A percentile compares a stretch with the other conserved stretches of the same genome.
phyloP scores from a whole-genome alignment of 2,113 vertebrate species.

The Dinomys branickii region DNA sequence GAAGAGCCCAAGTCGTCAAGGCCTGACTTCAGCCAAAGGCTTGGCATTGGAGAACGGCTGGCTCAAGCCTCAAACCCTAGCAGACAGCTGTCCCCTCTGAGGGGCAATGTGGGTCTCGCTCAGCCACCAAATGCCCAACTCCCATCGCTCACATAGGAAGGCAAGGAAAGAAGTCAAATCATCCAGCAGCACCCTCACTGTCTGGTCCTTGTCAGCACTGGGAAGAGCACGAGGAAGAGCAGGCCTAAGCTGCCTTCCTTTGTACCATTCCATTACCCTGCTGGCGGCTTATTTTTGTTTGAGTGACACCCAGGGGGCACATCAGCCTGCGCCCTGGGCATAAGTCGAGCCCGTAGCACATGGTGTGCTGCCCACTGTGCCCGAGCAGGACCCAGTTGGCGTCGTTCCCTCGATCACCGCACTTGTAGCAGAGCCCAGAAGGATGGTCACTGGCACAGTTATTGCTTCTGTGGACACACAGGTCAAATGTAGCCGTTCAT shows the following conservation, averaged over 20 bases:
- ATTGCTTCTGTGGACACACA: not conserved
- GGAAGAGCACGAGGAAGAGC: conserved; percentile 30
- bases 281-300: conserved; percentile 54
- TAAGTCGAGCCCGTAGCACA: not conserved
- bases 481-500: not conserved
- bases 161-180: conserved; percentile 71
- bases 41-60: not conserved
- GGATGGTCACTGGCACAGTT: not conserved
- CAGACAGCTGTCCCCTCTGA: conserved; percentile 28
- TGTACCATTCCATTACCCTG: not conserved
- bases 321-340: not conserved
- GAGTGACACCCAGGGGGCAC: conserved; percentile 9
- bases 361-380: not conserved
- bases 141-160: conserved; percentile 46
- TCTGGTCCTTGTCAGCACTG: conserved; percentile 55
- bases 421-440: not conserved
- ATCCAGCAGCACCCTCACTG: conserved; percentile 6
- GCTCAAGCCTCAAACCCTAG: conserved; percentile 12
- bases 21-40: not conserved
- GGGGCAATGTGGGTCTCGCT: conserved; percentile 8
- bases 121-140: conserved; percentile 56
- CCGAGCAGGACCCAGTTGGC: not conserved
- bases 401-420: not conserved
- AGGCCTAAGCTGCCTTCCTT: not conserved
- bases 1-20: conserved; percentile 21